Conservation (phyloP, 2,888 invertebrate species). For the Sceliomorpha sp. region DNA sequence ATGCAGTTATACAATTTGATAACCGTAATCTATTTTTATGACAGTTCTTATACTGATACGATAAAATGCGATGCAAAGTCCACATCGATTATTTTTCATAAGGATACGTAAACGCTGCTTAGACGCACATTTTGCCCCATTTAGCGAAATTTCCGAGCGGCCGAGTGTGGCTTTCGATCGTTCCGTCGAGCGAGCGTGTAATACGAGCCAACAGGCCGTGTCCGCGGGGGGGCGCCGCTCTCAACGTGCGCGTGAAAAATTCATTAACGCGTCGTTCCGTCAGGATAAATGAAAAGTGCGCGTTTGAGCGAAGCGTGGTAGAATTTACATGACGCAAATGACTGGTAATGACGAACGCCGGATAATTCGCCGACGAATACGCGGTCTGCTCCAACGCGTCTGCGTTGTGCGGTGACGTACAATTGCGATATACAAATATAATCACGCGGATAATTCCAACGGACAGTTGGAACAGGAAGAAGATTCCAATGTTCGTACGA, state of each 20-base stretch:
- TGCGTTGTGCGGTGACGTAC: too few species aligned
- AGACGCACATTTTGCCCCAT: too few species aligned
- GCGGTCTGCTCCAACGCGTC: too few species aligned
- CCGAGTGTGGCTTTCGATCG: slow-evolving; percentile 55
- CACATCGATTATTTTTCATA: too few species aligned
- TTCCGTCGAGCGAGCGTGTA: slow-evolving; percentile 78
- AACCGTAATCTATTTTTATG: too few species aligned
- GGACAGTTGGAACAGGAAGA: too few species aligned
- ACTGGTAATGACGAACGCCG: slow-evolving; percentile 13
- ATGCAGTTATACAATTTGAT: too few species aligned
- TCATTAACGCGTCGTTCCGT: slow-evolving; percentile 59
- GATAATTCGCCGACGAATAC: slow-evolving; percentile 4
- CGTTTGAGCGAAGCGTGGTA: slow-evolving; percentile 12
- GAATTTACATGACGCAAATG: slow-evolving; percentile 54
- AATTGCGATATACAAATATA: too few species aligned
- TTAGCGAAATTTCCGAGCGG: slow-evolving; percentile 44
- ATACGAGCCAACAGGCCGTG: slow-evolving; percentile 77
- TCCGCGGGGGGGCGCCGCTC: slow-evolving; percentile 64
- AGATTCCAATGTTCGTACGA: too few species aligned
- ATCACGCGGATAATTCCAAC: too few species aligned
- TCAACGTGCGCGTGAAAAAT: slow-evolving; percentile 69
- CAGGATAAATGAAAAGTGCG: slow-evolving; percentile 52
- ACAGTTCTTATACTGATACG: slow-evolving; percentile 35
- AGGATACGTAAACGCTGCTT: too few species aligned
- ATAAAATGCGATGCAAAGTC: slow-evolving; percentile 30